Base-by-base conservation (phyloP, 2,797 vertebrate genomes). In the Esox masquinongy region DNA sequence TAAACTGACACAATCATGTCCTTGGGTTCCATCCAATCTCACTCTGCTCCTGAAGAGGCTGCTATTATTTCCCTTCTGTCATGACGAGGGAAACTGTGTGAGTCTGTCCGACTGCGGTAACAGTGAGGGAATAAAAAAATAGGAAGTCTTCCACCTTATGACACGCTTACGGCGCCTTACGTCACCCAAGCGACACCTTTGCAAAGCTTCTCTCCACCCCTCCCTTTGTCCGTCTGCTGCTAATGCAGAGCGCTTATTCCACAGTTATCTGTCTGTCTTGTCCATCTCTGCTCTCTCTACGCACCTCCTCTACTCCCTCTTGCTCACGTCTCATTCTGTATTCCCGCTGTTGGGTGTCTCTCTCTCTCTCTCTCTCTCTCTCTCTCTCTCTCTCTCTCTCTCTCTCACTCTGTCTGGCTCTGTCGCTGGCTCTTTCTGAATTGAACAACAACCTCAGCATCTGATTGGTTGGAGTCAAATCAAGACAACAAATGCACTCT, bases 381-480 rank as follows among this genome's bases (percentile, higher is more conserved):
- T 63, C 43, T 68, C 49, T 71, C 66, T 19, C 17, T 68, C 66
- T n/a, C 66, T 49, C 68, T n/a, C 11, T 36, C 53, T 26, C 24
- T 36, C 14, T 50, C 67, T 26, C 31, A 26, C 66, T 34, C 51
- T 24, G 17, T 66, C n/a, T 47, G 6, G 8, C 53, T 63, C 22
- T 36, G 17, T 61, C 53, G 82, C 81, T 68, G 15, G 5, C 17
- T 51, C 47, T 34, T n/a, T 68, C 34, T 51, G 90, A 93, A 93
- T 90, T 90, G 90, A 92, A 85, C 77, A 34, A 49, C 70, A 74
- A 79, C 59, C 80, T 76, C 73, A 74, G 74, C 74, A 86, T 88
- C 81, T 75, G 80, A 90, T 86, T 90, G 90, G 87, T 82, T 86
- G 83, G 77, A 83, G 82, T 83, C 53, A 82, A 79, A 90, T 85